A percentile compares a stretch with the other conserved stretches of the same genome.
Conservation (phyloP, 2,888 invertebrate genomes). For the Brachylomia viminalis region DNA sequence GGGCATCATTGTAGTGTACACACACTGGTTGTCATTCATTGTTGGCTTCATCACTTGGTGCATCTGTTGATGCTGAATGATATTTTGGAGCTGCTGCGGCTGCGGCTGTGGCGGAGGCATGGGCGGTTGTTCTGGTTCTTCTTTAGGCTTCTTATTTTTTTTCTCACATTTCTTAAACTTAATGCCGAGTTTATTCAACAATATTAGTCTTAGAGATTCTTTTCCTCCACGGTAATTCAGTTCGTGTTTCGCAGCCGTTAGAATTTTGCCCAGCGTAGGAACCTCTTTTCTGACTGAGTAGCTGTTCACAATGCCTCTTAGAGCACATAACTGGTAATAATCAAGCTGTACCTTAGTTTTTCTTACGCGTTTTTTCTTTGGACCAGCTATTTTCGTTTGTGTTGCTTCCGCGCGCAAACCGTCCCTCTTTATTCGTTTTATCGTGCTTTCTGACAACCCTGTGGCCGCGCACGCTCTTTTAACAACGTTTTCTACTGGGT, state of each 20-base stretch:
- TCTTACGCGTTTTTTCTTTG: constrained; percentile 85
- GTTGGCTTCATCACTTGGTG: constrained; percentile 79
- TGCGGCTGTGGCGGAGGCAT: constrained; percentile 40
- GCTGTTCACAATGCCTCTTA: constrained; percentile 85
- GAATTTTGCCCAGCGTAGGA: constrained; percentile 86
- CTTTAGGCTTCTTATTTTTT: constrained; percentile 85
- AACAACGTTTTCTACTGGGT: constrained; percentile 87
- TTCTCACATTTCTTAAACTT: constrained; percentile 89
- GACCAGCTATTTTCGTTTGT: constrained; percentile 86
- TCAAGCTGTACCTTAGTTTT: constrained; percentile 87
- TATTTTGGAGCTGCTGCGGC: constrained; percentile 64
- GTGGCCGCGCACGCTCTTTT: constrained; percentile 87
- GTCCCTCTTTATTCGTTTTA: constrained; percentile 86
- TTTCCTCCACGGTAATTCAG: constrained; percentile 86
- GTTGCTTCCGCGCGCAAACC: constrained; percentile 85
- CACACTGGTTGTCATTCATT: constrained; percentile 80
- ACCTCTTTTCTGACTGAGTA: constrained; percentile 86
- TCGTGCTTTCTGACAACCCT: constrained; percentile 86
- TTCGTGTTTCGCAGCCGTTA: constrained; percentile 84
- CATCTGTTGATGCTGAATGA: constrained; percentile 73
- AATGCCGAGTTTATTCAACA: constrained; percentile 86
- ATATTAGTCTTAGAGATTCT: constrained; percentile 85
- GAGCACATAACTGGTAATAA: constrained; percentile 85
- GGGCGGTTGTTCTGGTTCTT: constrained; percentile 72
- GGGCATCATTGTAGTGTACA: constrained; percentile 85